A percentile compares a stretch with the other conserved stretches of the same genome.
Evolutionary conservation across 2,797 vertebrate genomes (phyloP).

Genomic region (Coreius guichenoti): DNA sequence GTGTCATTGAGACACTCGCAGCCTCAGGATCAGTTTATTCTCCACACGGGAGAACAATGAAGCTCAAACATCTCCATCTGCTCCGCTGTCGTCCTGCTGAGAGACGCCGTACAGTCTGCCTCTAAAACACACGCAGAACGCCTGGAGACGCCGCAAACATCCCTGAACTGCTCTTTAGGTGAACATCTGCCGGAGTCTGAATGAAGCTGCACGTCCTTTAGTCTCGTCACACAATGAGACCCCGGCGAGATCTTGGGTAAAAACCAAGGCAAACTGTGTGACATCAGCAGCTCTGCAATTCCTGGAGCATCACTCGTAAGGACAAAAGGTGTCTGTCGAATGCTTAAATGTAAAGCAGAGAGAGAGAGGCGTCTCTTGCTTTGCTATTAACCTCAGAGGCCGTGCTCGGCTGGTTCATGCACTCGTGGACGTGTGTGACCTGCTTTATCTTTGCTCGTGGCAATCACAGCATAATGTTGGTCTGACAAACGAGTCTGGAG

Average conservation of each 20-base stretch:
- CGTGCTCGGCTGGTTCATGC: too few species aligned
- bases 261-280: too few species aligned
- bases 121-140: slow-evolving; percentile 31
- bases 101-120: slow-evolving; percentile 10
- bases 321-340: too few species aligned
- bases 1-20: neutral
- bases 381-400: too few species aligned
- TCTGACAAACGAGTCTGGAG: too few species aligned
- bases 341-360: too few species aligned
- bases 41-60: slow-evolving; percentile 21
- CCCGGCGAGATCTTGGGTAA: too few species aligned
- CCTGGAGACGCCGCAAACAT: too few species aligned
- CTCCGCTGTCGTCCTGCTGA: neutral
- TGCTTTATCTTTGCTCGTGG: too few species aligned
- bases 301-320: neutral
- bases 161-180: slow-evolving; percentile 37
- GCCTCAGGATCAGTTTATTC: neutral
- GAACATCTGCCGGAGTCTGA: slow-evolving; percentile 38
- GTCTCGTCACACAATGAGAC: neutral
- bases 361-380: too few species aligned
- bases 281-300: neutral
- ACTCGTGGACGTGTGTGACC: too few species aligned
- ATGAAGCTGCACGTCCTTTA: neutral
- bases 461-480: too few species aligned
- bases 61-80: slow-evolving; percentile 35